Evolutionary conservation across 2,888 invertebrate genomes (phyloP).

Genomic region (Gandaritis pyraliata): DNA sequence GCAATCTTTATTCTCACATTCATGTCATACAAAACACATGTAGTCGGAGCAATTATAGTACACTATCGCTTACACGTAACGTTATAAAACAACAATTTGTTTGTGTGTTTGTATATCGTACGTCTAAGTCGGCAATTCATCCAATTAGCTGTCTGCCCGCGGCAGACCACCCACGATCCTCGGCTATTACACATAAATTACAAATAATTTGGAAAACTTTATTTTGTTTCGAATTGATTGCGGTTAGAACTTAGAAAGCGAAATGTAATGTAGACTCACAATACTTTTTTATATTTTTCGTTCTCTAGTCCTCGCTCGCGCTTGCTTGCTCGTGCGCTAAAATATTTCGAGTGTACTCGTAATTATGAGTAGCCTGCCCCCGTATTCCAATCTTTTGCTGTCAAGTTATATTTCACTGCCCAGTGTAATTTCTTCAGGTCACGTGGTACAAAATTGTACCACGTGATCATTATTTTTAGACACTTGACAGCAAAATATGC

Average conservation of each 20-base stretch:
- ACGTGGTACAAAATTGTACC: no score
- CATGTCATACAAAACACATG: constrained; percentile 29
- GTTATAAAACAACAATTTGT: constrained; percentile 72
- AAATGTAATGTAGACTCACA: constrained; percentile 19
- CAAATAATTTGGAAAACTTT: constrained; percentile 79
- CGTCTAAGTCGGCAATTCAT: constrained; percentile 80
- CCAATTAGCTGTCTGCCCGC: constrained; percentile 74
- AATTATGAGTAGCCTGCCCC: no score
- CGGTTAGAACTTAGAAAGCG: constrained; percentile 52
- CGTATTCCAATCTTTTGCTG: no score
- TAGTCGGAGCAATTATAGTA: constrained; percentile 27
- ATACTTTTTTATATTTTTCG: no score
- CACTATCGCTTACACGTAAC: constrained; percentile 53
- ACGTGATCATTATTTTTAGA: no score
- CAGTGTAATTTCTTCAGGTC: no score
- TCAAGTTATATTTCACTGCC: no score
- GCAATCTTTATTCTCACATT: background rate
- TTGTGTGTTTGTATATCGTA: constrained; percentile 74
- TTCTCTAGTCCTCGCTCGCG: no score
- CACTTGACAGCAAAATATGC: no score
- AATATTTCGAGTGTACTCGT: background rate
- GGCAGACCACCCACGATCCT: constrained; percentile 74
- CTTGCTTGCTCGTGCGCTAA: no score
- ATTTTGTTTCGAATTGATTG: constrained; percentile 65
- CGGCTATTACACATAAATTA: constrained; percentile 81